Evolutionary conservation across 2,888 invertebrate genomes (phyloP).

Genomic region (Sepiola atlantica): DNA sequence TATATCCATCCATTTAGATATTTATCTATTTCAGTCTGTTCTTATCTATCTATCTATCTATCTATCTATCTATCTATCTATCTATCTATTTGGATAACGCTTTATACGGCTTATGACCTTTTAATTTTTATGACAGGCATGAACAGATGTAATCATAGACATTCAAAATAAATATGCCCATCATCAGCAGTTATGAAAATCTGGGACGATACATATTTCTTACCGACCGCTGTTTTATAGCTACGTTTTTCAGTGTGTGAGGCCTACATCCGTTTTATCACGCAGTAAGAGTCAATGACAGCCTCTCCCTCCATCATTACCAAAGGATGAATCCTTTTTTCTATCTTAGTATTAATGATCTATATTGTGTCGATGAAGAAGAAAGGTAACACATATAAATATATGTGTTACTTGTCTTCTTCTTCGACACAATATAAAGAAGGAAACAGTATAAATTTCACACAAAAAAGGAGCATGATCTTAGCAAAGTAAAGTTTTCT

Average conservation of each 20-base stretch:
- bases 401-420: too few species aligned
- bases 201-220: background rate
- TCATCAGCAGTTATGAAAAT: background rate
- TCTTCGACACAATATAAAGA: too few species aligned
- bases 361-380: too few species aligned
- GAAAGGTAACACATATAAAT: too few species aligned
- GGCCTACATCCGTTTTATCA: background rate
- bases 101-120: background rate
- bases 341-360: too few species aligned
- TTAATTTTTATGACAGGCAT: background rate
- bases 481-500: too few species aligned
- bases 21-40: too few species aligned
- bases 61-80: too few species aligned
- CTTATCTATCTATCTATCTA: too few species aligned
- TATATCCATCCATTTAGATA: too few species aligned
- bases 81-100: background rate
- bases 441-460: too few species aligned
- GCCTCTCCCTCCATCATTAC: background rate
- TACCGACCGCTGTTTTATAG: conserved; percentile 19
- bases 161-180: background rate
- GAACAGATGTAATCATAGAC: background rate
- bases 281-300: background rate
- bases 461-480: too few species aligned
- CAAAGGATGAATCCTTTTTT: background rate
- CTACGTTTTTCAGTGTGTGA: background rate